Percentiles rank a stretch among this genome's conserved stretches.
These are phyloP conservation scores for Hedychridium roseum DNA, from an alignment of 2,888 invertebrate genomes.

Conservation along the genomic window DNA sequence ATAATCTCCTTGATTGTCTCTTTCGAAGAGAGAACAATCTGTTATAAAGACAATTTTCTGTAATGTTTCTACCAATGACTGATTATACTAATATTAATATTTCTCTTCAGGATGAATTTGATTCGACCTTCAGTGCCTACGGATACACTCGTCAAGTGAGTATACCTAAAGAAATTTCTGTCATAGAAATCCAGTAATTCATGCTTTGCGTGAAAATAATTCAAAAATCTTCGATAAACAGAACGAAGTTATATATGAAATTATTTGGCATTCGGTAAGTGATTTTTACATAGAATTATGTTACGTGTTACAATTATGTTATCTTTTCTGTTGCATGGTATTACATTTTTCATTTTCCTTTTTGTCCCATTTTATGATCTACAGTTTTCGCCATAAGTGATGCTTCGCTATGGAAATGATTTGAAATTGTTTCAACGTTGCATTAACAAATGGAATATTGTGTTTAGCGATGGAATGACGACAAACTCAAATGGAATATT, in stretches of 20 bases:
- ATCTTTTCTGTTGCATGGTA: too few relatives aligned
- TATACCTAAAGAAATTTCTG: conserved; percentile 4
- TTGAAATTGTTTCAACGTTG: conserved; percentile 5
- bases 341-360: not conserved
- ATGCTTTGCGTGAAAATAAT: too few relatives aligned
- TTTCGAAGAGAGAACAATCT: not conserved
- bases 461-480: conserved; percentile 77
- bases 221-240: too few relatives aligned
- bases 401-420: conserved; percentile 5
- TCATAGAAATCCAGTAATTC: too few relatives aligned
- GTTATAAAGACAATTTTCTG: not conserved
- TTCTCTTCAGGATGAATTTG: conserved; percentile 67
- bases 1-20: not conserved
- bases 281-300: too few relatives aligned
- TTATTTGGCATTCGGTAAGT: too few relatives aligned
- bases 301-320: not conserved
- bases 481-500: conserved; percentile 77
- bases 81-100: not conserved
- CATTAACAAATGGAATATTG: conserved; percentile 4
- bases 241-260: too few relatives aligned
- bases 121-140: conserved; percentile 70
- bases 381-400: not conserved
- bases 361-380: not conserved
- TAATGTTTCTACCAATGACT: not conserved
- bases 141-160: conserved; percentile 73